Base-by-base conservation (phyloP, 2,888 invertebrate genomes). In the Pemphredon lugubris region DNA sequence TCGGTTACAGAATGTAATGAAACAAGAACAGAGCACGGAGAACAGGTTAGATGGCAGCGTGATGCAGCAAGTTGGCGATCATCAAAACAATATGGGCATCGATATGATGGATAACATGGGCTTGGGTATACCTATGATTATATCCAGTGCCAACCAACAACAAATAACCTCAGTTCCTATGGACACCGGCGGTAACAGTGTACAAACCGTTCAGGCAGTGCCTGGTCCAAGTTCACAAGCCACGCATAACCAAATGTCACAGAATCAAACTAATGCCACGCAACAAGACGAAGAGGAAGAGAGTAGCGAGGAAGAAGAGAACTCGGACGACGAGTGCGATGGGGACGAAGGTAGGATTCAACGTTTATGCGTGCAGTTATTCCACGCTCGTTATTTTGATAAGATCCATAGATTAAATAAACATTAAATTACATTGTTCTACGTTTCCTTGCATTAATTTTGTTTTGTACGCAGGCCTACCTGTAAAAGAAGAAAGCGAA, bases 151-250 rank as follows among this genome's bases (percentile, higher is more conserved):
- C 34, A 84, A 75, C 57, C 88, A 87, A 58, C 87, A 86, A 82
- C 86, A 86, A 83, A 85, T 88, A 76, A 84, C 88, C 75, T 84
- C 89, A 86, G 89, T 89, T 85, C 88, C 89, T 85, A 89, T 89
- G 84, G 87, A 88, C 59, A 82, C 86, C 37, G 81, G 82, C 58
- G 83, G 82, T 47, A 86, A 79, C 75, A 68, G 82, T 47, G 85
- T 85, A 60, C 87, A 88, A 79, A 84, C 82, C 57, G 83, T 88
- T 61, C 88, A 88, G 79, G 81, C 84, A 59, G 83, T 89, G 44
- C 84, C 88, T 55, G 88, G 89, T 32, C 83, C 89, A 45, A 89
- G 89, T 76, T 79, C 84, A 47, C 87, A 87, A 77, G 64, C 83
- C 9, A 45, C 83, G 32, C 86, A 85, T 51, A 84, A 87, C 63